phyloP scores from a whole-genome alignment of 2,888 invertebrate genomes.

The Lymantria monacha region DNA sequence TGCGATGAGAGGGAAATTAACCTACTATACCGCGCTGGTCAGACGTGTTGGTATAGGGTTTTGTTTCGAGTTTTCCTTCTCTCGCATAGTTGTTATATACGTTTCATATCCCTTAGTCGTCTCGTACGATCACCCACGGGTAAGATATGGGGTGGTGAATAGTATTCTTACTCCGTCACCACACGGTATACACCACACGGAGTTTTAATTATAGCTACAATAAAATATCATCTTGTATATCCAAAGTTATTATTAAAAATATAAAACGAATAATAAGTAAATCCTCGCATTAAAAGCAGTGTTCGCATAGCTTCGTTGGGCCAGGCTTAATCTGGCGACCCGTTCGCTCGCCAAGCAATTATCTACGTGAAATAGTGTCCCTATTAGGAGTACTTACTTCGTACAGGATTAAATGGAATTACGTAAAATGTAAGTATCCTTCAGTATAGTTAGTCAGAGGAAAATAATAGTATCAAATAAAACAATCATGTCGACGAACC shows the following conservation, averaged over 20 bases:
- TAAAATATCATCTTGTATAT: neutral
- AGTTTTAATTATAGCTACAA: neutral
- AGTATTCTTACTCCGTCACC: too few species aligned
- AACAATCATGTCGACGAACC: conserved; percentile 22
- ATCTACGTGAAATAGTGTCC: conserved; percentile 75
- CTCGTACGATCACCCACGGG: too few species aligned
- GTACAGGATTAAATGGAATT: conserved; percentile 69
- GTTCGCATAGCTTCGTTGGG: conserved; percentile 45
- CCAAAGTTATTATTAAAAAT: conserved; percentile 23
- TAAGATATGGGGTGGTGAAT: too few species aligned
- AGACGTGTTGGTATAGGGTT: too few species aligned
- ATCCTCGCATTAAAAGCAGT: conserved; percentile 43
- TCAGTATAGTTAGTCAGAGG: conserved; percentile 46
- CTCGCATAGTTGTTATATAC: too few species aligned
- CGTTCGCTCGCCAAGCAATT: conserved; percentile 68
- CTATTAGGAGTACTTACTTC: conserved; percentile 73
- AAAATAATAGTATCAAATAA: conserved; percentile 41
- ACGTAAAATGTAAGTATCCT: conserved; percentile 64
- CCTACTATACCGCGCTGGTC: too few species aligned
- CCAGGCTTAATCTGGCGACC: conserved; percentile 53
- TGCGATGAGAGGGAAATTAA: too few species aligned
- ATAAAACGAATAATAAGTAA: conserved; percentile 30
- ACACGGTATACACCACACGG: too few species aligned
- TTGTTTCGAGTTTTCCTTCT: too few species aligned
- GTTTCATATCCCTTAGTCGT: too few species aligned